Percentiles rank a stretch among this genome's conserved stretches.
phyloP scores from a whole-genome alignment of 2,113 vertebrate genomes.

The Tyrannus savana region DNA sequence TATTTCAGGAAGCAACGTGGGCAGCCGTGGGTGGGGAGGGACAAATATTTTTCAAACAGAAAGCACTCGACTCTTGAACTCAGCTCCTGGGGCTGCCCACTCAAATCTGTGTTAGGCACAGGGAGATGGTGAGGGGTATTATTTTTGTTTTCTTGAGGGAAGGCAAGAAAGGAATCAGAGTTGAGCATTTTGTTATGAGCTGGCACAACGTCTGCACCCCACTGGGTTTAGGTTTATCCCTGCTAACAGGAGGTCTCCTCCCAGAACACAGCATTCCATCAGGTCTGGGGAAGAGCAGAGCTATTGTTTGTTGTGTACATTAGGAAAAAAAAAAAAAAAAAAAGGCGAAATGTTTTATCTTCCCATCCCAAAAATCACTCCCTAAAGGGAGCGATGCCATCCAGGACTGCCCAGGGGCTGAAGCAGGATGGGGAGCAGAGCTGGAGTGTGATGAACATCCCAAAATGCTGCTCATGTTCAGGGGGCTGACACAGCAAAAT shows the following conservation, averaged over 20 bases:
- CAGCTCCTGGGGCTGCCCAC: conserved; percentile 25
- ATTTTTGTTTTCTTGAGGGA: not conserved
- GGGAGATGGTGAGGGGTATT: not conserved
- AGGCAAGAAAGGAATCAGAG: not conserved
- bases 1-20: not conserved
- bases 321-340: not conserved
- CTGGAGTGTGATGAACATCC: not conserved
- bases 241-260: not conserved
- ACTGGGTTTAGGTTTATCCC: not conserved
- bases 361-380: not conserved
- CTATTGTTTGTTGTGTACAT: not conserved
- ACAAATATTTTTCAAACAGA: conserved; percentile 59
- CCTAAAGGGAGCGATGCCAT: not conserved
- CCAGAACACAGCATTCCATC: not conserved
- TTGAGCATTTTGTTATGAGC: not conserved
- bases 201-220: not conserved
- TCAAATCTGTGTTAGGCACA: not conserved
- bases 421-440: not conserved
- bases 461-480: not conserved
- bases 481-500: not conserved
- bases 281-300: not conserved
- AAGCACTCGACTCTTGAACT: conserved; percentile 17
- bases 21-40: conserved; percentile 30
- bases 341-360: too few relatives aligned
- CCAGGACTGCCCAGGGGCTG: too few relatives aligned